These are phyloP conservation scores for Galaxea fascicularis DNA, from an alignment of 92 coral and sea anemone genomes.

Conservation along the genomic window DNA sequence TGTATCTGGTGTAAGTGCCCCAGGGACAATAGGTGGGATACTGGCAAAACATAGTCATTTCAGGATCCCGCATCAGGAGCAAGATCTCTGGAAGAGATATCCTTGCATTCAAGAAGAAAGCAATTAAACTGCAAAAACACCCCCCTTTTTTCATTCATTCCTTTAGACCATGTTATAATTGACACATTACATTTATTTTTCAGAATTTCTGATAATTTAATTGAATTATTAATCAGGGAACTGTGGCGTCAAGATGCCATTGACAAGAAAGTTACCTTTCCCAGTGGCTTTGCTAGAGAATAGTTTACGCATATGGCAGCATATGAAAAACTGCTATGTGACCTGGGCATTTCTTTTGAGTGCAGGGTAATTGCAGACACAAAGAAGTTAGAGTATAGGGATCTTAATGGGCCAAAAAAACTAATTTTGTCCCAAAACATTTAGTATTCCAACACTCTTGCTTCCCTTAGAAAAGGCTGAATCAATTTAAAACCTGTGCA, in stretches of 20 bases:
- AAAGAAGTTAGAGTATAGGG: constrained; percentile 50
- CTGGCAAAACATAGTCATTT: constrained; percentile 42
- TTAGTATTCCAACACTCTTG: constrained; percentile 3
- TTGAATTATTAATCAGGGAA: constrained; percentile 49
- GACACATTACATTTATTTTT: constrained; percentile 49
- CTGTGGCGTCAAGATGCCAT: constrained; percentile 49
- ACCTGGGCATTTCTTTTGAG: constrained; percentile 45
- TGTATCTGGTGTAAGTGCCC: too few species aligned
- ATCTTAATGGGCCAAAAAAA: constrained; percentile 32
- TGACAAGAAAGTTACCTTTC: constrained; percentile 50
- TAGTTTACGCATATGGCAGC: constrained; percentile 38
- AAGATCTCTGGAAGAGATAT: constrained; percentile 9
- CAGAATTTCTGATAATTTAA: constrained; percentile 55
- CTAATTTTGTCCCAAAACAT: constrained; percentile 35
- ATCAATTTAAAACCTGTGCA: constrained; percentile 42
- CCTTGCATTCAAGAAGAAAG: constrained; percentile 17
- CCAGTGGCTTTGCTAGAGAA: constrained; percentile 24
- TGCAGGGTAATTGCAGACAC: constrained; percentile 43
- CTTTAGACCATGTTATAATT: constrained; percentile 56
- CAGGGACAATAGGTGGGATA: constrained; percentile 41
- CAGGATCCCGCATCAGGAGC: not conserved
- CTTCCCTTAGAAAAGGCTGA: not conserved
- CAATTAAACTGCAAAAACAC: constrained; percentile 47
- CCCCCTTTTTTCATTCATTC: constrained; percentile 47
- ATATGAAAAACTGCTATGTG: not conserved